Conservation (phyloP, 2,888 invertebrate species). For the Clunio marinus region DNA sequence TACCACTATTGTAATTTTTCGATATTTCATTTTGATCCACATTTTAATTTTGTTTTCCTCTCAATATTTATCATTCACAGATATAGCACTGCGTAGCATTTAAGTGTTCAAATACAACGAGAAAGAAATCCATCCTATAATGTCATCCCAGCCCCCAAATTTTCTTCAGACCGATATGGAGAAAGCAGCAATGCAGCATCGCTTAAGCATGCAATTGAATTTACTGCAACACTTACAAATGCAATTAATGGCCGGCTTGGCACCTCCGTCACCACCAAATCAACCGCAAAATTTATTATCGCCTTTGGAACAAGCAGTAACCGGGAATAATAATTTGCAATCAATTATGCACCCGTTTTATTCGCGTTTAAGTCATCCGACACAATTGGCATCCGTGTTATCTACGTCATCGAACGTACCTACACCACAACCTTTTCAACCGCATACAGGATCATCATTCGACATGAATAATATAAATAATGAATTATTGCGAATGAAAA, state of each 20-base stretch:
- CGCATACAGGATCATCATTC: conserved; percentile 24
- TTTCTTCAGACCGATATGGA: conserved; percentile 34
- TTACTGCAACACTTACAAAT: conserved; percentile 38
- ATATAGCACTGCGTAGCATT: too few relatives aligned
- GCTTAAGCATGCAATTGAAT: conserved; percentile 39
- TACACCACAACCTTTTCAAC: conserved; percentile 47
- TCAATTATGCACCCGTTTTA: conserved; percentile 40
- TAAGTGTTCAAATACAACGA: too few relatives aligned
- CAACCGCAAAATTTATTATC: conserved; percentile 39
- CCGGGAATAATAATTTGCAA: conserved; percentile 37
- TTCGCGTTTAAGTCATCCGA: conserved; percentile 37
- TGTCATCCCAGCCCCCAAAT: conserved; percentile 35
- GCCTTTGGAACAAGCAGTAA: conserved; percentile 25
- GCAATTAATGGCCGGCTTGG: conserved; percentile 39
- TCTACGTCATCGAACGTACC: conserved; percentile 22
- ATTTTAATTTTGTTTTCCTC: too few relatives aligned
- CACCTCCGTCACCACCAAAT: conserved; percentile 36
- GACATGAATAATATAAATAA: conserved; percentile 39
- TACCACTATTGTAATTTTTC: too few relatives aligned
- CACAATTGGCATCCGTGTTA: conserved; percentile 23
- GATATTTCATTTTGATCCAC: too few relatives aligned
- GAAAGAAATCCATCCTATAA: too few relatives aligned
- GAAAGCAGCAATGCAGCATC: conserved; percentile 38
- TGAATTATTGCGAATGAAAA: conserved; percentile 37
- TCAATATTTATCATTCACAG: too few relatives aligned